Evolutionary conservation across 2,888 invertebrate genomes (phyloP).

Genomic region (Mesorhabditis sp.): DNA sequence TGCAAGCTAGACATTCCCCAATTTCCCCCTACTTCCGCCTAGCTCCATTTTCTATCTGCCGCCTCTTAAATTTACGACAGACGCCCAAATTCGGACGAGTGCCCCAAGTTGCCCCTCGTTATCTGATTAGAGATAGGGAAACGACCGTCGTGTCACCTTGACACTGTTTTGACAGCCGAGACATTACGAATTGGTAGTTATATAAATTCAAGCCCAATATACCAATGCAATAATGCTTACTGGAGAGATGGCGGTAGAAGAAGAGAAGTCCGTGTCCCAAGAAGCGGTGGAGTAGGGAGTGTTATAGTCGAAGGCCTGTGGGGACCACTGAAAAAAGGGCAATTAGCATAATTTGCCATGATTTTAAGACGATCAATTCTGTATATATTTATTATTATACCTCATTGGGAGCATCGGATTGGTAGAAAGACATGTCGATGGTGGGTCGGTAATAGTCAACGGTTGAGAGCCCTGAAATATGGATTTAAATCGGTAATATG

Average conservation of each 20-base stretch:
- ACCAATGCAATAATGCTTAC: background rate
- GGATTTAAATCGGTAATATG: background rate
- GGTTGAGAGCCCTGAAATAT: conserved; percentile 4
- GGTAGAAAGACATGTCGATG: background rate
- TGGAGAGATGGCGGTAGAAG: conserved; percentile 1
- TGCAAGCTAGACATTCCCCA: no score
- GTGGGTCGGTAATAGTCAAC: background rate
- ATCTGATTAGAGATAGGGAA: no score
- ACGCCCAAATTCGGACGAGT: no score
- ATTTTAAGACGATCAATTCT: background rate
- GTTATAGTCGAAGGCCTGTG: background rate
- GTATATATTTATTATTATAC: background rate
- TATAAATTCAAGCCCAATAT: no score
- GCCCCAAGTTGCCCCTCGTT: no score
- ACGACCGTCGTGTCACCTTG: no score
- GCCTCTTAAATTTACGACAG: no score
- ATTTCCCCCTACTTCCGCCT: no score
- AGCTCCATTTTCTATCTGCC: no score
- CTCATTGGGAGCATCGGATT: conserved; percentile 1
- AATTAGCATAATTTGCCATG: background rate
- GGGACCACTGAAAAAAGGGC: background rate
- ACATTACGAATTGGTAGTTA: no score
- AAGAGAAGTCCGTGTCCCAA: conserved; percentile 5
- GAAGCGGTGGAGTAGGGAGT: background rate
- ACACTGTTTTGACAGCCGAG: no score